These are phyloP conservation scores for Poeciliopsis infans DNA, from an alignment of 2,797 vertebrate genomes.

Conservation along the genomic window DNA sequence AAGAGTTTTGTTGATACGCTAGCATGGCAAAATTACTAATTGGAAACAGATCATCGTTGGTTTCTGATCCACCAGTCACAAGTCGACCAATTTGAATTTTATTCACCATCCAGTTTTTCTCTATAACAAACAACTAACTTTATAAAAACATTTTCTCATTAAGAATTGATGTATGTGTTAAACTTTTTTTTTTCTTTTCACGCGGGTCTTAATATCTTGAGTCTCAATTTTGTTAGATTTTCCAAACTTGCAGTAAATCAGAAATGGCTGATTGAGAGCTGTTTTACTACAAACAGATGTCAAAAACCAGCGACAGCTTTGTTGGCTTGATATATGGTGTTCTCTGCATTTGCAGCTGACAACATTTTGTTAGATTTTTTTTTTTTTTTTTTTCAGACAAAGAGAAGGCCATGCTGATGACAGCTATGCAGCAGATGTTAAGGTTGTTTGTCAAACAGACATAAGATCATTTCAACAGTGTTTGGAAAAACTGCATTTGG, in stretches of 20 bases:
- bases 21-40: neutral
- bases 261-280: slow-evolving; percentile 20
- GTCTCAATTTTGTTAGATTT: neutral
- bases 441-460: slow-evolving; percentile 38
- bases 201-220: neutral
- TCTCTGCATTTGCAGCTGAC: neutral
- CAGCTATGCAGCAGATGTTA: slow-evolving; percentile 16
- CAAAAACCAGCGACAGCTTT: neutral
- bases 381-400: slow-evolving; percentile 1
- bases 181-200: neutral
- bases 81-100: neutral
- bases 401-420: slow-evolving; percentile 26
- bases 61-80: neutral
- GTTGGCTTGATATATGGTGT: neutral
- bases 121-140: neutral
- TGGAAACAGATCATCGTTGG: neutral
- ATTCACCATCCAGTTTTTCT: neutral
- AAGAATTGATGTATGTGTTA: neutral
- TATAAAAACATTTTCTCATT: neutral
- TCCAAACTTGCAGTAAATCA: neutral
- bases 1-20: neutral
- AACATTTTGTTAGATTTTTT: slow-evolving; percentile 21
- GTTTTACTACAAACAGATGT: slow-evolving; percentile 11
- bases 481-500: slow-evolving; percentile 8
- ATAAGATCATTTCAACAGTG: slow-evolving; percentile 27